phyloP scores from a whole-genome alignment of 2,797 vertebrate species.

The Chaetodon trifasciatus region DNA sequence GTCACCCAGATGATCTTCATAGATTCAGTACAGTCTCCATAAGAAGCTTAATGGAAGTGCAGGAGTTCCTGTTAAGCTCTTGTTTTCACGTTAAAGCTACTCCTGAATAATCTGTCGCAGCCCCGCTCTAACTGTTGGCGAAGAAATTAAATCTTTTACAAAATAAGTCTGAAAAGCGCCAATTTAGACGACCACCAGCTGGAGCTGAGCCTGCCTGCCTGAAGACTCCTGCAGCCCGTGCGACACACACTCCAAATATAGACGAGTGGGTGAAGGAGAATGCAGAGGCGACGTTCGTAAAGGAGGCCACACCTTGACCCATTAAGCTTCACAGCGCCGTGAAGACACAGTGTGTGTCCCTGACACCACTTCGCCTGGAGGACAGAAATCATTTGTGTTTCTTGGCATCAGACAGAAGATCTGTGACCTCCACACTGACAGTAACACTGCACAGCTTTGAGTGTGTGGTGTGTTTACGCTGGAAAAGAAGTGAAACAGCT shows the following conservation, averaged over 20 bases:
- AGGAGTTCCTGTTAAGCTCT: not conserved
- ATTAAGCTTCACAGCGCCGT: slow-evolving; percentile 21
- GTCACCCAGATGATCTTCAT: not conserved
- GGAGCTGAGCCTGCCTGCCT: slow-evolving; percentile 33
- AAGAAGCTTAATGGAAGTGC: not conserved
- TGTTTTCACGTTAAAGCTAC: not conserved
- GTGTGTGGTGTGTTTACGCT: not conserved
- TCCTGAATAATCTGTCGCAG: not conserved
- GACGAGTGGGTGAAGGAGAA: slow-evolving; percentile 57
- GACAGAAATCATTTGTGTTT: not conserved
- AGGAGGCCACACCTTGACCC: slow-evolving; percentile 57
- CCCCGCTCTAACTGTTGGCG: not conserved
- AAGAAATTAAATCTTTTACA: slow-evolving; percentile 7
- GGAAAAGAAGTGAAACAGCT: too few relatives aligned
- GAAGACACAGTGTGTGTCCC: not conserved
- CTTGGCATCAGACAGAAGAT: not conserved
- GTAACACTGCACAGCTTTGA: not conserved
- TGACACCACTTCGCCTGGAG: not conserved
- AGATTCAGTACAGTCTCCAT: not conserved
- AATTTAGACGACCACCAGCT: slow-evolving; percentile 13
- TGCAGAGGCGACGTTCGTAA: slow-evolving; percentile 30
- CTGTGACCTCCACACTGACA: not conserved
- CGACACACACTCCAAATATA: slow-evolving; percentile 61
- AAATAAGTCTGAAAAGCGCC: slow-evolving; percentile 1
- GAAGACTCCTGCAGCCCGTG: slow-evolving; percentile 51